Conservation (phyloP, 2,797 vertebrate genomes). For the Tapera naevia region DNA sequence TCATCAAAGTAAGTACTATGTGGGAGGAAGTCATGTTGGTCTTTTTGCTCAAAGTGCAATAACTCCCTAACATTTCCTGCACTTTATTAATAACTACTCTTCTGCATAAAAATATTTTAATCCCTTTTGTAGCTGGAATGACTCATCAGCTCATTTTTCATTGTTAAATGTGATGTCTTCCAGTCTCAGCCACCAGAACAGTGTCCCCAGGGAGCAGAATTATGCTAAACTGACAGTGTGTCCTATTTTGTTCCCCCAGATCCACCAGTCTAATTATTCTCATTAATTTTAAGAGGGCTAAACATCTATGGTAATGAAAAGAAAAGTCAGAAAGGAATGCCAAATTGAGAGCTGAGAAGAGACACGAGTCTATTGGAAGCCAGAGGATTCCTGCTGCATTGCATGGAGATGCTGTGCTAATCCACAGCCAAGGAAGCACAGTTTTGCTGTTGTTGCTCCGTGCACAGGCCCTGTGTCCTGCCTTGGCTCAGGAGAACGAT, state of each 20-base stretch:
- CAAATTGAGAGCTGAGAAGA: not conserved
- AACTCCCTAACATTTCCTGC: conserved; percentile 56
- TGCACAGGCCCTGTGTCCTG: not conserved
- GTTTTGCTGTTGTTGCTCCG: not conserved
- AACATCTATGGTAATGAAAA: not conserved
- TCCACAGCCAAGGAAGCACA: not conserved
- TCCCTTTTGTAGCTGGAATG: conserved; percentile 39
- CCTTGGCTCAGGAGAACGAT: not conserved
- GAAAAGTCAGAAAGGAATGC: not conserved
- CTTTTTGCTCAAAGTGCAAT: conserved; percentile 53
- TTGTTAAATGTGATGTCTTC: conserved; percentile 33
- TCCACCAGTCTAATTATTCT: not conserved
- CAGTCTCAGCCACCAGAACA: conserved; percentile 11
- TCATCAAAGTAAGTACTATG: conserved; percentile 16
- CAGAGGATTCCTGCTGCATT: not conserved
- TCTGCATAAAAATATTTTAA: conserved; percentile 68
- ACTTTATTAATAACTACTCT: conserved; percentile 66
- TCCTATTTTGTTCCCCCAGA: not conserved
- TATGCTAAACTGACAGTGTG: not conserved
- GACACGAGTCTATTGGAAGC: not conserved
- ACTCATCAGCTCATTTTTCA: conserved; percentile 42
- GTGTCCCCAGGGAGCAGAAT: not conserved
- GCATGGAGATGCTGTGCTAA: not conserved
- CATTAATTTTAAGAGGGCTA: not conserved
- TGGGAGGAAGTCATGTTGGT: conserved; percentile 61